Base-by-base conservation (phyloP, 2,113 vertebrate genomes). In the Apus apus region DNA sequence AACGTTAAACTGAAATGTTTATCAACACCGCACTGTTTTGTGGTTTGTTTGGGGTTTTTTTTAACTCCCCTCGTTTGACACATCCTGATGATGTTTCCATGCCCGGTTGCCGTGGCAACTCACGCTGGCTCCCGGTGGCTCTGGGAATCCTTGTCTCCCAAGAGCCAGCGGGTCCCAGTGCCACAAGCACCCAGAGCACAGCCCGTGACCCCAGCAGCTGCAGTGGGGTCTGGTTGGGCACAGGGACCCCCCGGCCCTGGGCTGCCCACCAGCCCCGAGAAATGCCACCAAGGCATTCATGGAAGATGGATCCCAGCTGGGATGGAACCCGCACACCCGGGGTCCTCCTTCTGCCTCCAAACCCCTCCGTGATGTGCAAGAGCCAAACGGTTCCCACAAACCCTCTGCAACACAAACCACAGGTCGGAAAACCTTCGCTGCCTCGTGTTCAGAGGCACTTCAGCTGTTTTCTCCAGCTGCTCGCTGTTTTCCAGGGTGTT, bases 11-110 rank as follows among this genome's bases (percentile, higher is more conserved):
- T 19, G 22, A 32, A 26, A 1, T 32, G 43, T 67, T 77, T 70
- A 48, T 46, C 7, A 18, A 67, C 91, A 79, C 30, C 53, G 15
- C 6, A 2, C 57, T 17, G 57, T 10, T 15, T 26, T 85, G 53
- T 50, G 48, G 48, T 9, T 50, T 50, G 50, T 22, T 22, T 50
- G 20, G 20, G 21, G 22, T 70, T 81, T 66, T 80, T 53, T 90
- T 58, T 40, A 30, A 27, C 58, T 92, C 72, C 71, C 91, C 88
- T 72, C 3, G 0, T 73, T 83, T 92, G 93, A 90, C 94, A 92
- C 64, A 22, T 80, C 79, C 48, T 34, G 89, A 4, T 66, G 91
- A 57, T 80, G 96, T 76, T 77, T 38, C 86, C 68, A 7, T 85
- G 6, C 74, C 38, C 20, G 0, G 94, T 93, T 90, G 88, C 93